Conservation (phyloP, 2,888 invertebrate species). For the Caenorhabditis imperialis region DNA sequence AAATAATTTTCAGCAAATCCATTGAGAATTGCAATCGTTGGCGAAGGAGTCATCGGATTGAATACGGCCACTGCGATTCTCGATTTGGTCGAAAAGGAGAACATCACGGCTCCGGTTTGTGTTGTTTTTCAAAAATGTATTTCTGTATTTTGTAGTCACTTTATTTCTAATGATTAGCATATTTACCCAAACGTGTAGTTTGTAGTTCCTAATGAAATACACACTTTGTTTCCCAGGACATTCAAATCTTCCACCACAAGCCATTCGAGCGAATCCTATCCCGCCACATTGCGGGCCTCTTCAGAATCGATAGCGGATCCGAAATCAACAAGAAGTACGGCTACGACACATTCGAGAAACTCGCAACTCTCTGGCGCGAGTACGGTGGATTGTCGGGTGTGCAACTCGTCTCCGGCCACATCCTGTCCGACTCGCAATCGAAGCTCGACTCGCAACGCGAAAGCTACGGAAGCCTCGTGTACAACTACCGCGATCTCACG, state of each 20-base stretch:
- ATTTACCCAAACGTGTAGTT: too few relatives aligned
- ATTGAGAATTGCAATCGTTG: conserved; percentile 68
- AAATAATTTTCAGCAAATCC: background rate
- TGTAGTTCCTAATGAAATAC: too few relatives aligned
- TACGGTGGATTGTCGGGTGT: conserved; percentile 60
- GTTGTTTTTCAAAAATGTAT: too few relatives aligned
- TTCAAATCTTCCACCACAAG: conserved; percentile 69
- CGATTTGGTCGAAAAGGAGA: conserved; percentile 50
- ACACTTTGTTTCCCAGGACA: conserved; percentile 32
- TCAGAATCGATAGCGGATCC: conserved; percentile 68
- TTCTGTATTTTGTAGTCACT: too few relatives aligned
- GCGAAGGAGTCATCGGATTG: conserved; percentile 74
- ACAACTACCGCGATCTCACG: conserved; percentile 60
- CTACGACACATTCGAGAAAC: conserved; percentile 57
- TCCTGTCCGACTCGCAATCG: conserved; percentile 50
- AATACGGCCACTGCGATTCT: conserved; percentile 72
- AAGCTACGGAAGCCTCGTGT: conserved; percentile 60
- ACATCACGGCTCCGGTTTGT: conserved; percentile 28
- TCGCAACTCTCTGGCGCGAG: conserved; percentile 58
- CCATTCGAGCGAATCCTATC: conserved; percentile 68
- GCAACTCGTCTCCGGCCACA: conserved; percentile 67
- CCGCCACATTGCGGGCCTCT: conserved; percentile 75
- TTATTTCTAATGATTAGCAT: too few relatives aligned
- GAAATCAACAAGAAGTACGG: conserved; percentile 60
- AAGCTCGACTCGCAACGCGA: conserved; percentile 52